phyloP scores from a whole-genome alignment of 2,888 invertebrate genomes.

The Hirtodrosophila histrioides region DNA sequence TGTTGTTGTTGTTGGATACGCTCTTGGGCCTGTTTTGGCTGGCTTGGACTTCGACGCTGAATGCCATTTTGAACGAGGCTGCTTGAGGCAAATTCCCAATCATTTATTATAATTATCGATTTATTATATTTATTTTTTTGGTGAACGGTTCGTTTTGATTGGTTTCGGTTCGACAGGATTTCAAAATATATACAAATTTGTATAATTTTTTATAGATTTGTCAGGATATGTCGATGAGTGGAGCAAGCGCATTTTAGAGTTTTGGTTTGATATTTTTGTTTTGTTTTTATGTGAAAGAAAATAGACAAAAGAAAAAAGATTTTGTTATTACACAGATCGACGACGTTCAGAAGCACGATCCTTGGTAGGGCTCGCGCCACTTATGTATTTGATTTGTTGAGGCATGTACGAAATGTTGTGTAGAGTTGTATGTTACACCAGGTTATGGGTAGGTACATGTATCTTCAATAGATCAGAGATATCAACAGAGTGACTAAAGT shows the following conservation, averaged over 20 bases:
- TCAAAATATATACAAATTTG: slow-evolving; percentile 46
- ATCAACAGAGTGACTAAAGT: slow-evolving; percentile 24
- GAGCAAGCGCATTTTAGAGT: slow-evolving; percentile 80
- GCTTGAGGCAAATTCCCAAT: slow-evolving; percentile 39
- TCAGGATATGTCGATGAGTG: slow-evolving; percentile 78
- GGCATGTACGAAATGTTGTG: slow-evolving; percentile 56
- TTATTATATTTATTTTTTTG: slow-evolving; percentile 16
- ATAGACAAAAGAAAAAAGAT: slow-evolving; percentile 80
- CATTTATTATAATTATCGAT: slow-evolving; percentile 2
- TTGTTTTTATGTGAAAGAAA: slow-evolving; percentile 77
- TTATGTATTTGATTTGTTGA: slow-evolving; percentile 26
- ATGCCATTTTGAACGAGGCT: slow-evolving; percentile 83
- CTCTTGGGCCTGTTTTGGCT: slow-evolving; percentile 79
- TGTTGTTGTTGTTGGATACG: slow-evolving; percentile 63
- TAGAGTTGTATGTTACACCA: slow-evolving; percentile 31
- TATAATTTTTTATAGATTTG: slow-evolving; percentile 36
- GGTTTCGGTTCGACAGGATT: slow-evolving; percentile 63
- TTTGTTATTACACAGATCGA: slow-evolving; percentile 80
- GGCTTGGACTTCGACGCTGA: slow-evolving; percentile 75
- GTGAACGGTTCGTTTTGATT: slow-evolving; percentile 59
- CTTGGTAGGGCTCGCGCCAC: slow-evolving; percentile 42
- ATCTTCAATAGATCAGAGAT: slow-evolving; percentile 40
- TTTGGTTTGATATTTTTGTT: slow-evolving; percentile 47
- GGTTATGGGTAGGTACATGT: slow-evolving; percentile 19
- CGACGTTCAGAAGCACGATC: slow-evolving; percentile 51